Evolutionary conservation across 2,888 invertebrate species (phyloP), one percentile per base, ranked within the genome.

Genomic region (Anagyrus pseudococci): DNA sequence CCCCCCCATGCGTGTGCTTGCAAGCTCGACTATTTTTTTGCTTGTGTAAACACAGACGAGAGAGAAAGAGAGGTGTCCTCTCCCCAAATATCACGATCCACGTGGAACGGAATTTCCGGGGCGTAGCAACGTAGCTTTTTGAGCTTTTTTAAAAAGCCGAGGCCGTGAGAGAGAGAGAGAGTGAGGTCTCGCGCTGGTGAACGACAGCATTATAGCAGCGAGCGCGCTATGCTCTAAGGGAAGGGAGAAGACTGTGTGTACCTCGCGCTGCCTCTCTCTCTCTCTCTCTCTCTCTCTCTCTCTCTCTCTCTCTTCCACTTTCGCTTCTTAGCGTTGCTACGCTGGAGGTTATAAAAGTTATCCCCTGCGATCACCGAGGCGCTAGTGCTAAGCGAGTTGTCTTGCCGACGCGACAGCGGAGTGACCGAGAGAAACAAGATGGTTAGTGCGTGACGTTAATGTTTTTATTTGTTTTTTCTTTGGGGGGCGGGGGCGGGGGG

Each of bases 271-370:
- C n/a, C 10, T 29, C 29, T 29, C 29, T 69, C 65, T 68, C 58
- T 69, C 69, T 26, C 41, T 44, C 46, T 17, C 17, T 13, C 29
- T 15, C 17, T 10, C 13, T n/a, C 17, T n/a, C 10, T 29, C 29
- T 29, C 29, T 69, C 65, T 68, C 58, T 69, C 69, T 26, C 41
- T 44, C 46, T 17, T 26, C 13, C 29, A 26, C 17, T 10, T 23
- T n/a, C 17, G 25, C 25, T 22, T 26, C 26, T 23, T 26, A 22
- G 25, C 43, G 65, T 10, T 10, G 4, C 29, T 29, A 7, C 29
- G 10, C 48, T 56, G 68, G 72, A 72, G 73, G 71, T 77, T 77
- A 77, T 77, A 77, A 77, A 75, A 77, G 77, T 76, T 75, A 73
- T 75, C 71, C 73, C 68, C 65, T 60, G 67, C 66, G 65, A 56